Evolutionary conservation across 2,797 vertebrate genomes (phyloP).

Genomic region (Petrocephalus sullivani): DNA sequence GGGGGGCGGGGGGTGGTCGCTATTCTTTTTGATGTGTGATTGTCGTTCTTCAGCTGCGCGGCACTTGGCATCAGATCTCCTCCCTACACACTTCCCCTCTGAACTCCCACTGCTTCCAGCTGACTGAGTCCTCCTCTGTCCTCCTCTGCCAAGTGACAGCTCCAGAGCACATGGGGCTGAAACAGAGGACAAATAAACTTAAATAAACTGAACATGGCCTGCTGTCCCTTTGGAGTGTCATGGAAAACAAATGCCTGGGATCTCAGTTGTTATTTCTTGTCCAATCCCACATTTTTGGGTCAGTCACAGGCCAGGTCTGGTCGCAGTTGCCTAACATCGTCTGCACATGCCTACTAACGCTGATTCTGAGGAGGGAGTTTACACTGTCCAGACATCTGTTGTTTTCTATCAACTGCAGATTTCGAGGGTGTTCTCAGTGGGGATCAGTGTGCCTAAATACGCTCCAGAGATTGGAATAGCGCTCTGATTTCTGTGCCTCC

Average conservation of each 20-base stretch:
- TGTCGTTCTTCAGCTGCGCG: not conserved
- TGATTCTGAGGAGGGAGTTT: not conserved
- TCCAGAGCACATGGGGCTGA: not conserved
- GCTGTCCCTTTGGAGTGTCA: not conserved
- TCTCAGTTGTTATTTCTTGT: not conserved
- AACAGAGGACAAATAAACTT: not conserved
- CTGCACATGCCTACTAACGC: not conserved
- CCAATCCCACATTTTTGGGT: not conserved
- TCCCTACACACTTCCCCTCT: not conserved
- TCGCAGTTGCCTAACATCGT: not conserved
- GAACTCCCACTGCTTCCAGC: not conserved
- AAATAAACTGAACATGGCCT: not conserved
- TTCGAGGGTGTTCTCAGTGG: not conserved
- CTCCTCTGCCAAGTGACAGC: not conserved
- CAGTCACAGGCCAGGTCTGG: not conserved
- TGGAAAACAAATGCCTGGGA: not conserved
- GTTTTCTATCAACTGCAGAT: not conserved
- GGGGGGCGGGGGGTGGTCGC: not conserved
- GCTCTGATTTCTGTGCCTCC: not conserved
- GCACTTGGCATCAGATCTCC: not conserved
- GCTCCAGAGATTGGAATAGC: not conserved
- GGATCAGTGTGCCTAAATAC: not conserved
- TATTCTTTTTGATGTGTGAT: conserved; percentile 5
- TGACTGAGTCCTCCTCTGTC: not conserved
- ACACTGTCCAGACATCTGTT: not conserved